Base-by-base conservation (phyloP, 2,797 vertebrate genomes). In the Sandelia bainsii region DNA sequence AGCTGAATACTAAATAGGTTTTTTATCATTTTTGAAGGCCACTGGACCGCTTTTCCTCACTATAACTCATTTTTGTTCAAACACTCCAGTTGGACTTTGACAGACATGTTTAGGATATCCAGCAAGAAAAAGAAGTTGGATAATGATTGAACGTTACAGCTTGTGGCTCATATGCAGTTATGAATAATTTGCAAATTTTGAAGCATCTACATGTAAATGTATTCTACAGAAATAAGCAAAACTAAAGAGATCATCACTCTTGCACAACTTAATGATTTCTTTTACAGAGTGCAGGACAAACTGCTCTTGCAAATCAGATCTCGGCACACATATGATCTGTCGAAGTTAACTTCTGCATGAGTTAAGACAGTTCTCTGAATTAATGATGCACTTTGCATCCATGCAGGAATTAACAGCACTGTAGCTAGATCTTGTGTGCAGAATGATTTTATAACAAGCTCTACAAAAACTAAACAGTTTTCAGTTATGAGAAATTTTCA, bases 1-100 rank as follows among this genome's bases (percentile, higher is more conserved):
- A 49, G 57, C 69, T 81, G 88, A 85, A 90, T 84, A 79, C 66
- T 49, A 84, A 85, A 77, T 66, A 71, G 56, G n/a, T 63, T 72
- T 69, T 75, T 49, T 11, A 44, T 25, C 54, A 56, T 57, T 48
- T 77, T 67, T 86, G 48, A 86, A 77, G 73, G 82, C 69, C 84
- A 44, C 22, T 58, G 67, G 79, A 82, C 50, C 57, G 40, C 23
- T 63, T 77, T 68, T 5, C n/a, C 40, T 65, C 54, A 69, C 66
- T 60, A 14, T 67, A 50, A 61, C 44, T 80, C 46, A 83, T 70
- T 81, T 86, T 83, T 83, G 61, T 84, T 81, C 70, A 81, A 72
- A 61, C 53, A 61, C 46, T 58, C 45, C 39, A 48, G 51, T 60
- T 76, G 0, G 1, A 49, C 51, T 75, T 62, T 75, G 51, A 80